Conservation (phyloP, 1,140 invertebrate genomes). For the Diorhabda carinulata region DNA sequence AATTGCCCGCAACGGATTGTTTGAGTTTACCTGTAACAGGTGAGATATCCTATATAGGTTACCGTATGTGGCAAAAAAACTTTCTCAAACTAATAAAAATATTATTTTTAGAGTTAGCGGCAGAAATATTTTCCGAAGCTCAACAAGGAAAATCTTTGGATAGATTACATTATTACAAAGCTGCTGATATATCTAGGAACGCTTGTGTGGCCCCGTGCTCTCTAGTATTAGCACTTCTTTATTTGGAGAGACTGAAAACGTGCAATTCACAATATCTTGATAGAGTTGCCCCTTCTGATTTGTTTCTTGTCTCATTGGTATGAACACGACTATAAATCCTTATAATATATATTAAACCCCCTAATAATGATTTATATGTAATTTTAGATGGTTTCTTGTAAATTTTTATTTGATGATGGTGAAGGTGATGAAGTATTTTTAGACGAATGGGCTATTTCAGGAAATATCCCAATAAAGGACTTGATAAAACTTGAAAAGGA, state of each 20-base stretch:
- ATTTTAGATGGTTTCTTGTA: conserved; percentile 87
- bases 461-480: conserved; percentile 66
- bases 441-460: conserved; percentile 82
- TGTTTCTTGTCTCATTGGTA: conserved; percentile 91
- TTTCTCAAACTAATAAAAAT: neutral
- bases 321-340: conserved; percentile 32
- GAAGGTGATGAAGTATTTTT: conserved; percentile 85
- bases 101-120: conserved; percentile 69
- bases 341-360: conserved; percentile 8
- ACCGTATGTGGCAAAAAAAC: neutral
- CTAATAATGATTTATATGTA: neutral
- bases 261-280: conserved; percentile 80
- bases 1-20: conserved; percentile 64
- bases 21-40: conserved; percentile 77
- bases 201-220: conserved; percentile 84
- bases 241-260: conserved; percentile 77
- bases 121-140: conserved; percentile 73
- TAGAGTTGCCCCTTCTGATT: conserved; percentile 76
- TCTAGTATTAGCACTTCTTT: conserved; percentile 77
- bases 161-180: conserved; percentile 72
- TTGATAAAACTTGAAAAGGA: conserved; percentile 82
- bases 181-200: conserved; percentile 70
- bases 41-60: conserved; percentile 41
- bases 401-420: conserved; percentile 90
- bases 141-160: conserved; percentile 69